Evolutionary conservation across 1,140 invertebrate species (phyloP), one percentile per base, ranked within the genome.

Genomic region (Battus philenor): DNA sequence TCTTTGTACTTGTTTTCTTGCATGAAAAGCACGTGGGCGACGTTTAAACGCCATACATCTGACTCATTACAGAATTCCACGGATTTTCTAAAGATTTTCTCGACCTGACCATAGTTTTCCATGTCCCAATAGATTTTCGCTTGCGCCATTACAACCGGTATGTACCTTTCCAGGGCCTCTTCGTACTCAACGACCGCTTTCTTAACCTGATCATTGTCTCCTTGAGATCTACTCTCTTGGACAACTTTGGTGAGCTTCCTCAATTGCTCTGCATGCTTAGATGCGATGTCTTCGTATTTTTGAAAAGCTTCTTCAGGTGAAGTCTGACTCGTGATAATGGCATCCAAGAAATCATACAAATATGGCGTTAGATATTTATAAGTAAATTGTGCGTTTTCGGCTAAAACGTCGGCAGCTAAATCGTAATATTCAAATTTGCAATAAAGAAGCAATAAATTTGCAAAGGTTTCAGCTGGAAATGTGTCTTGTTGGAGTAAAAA

Each of bases 71-170:
- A 99, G 82, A 99, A 99, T 75, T 99, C 98, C 0, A 97, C 96
- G 32, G 97, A 98, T 79, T 98, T 98, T 12, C 96, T 90, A 69
- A 97, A 97, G 50, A 97, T 95, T 71, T 96, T 96, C 72, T 97
- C 96, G 0, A 98, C 97, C 77, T 98, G 96, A 1, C 91, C 86
- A 71, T 99, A 99, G 76, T 99, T 97, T 73, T 98, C 96, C 67
- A 96, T 89, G 47, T 99, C 97, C 98, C 98, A 99, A 68, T 98
- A 98, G 54, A 99, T 98, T 89, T 98, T 99, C 0, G 98, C 97
- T 83, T 99, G 97, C 1, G 97, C 96, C 98, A 99, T 99, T 5
- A 99, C 88, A 7, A 99, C 95, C 0, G 98, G 98, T 47, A 99
- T 89, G 54, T 92, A 96, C 87, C 92, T 91, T 65, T 97, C 95